Percentiles rank a stretch among this genome's conserved stretches.
Evolutionary conservation across 2,797 vertebrate species (phyloP).

Genomic region (Trematomus bernacchii): DNA sequence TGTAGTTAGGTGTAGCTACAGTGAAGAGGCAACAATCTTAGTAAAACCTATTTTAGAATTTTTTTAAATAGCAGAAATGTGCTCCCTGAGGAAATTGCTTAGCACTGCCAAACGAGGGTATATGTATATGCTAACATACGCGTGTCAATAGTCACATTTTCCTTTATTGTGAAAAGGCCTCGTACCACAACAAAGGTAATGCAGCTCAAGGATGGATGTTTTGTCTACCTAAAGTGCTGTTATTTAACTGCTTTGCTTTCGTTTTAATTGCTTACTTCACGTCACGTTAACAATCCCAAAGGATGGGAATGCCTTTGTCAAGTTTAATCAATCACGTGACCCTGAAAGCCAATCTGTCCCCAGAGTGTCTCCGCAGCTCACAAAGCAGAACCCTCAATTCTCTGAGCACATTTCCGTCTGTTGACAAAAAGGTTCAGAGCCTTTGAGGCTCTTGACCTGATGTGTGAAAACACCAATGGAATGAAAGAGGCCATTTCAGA

Average conservation of each 20-base stretch:
- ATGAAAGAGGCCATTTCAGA: slow-evolving; percentile 23
- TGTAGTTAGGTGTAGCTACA: background rate
- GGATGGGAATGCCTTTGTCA: slow-evolving; percentile 37
- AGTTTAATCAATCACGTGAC: slow-evolving; percentile 24
- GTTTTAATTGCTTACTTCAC: slow-evolving; percentile 1
- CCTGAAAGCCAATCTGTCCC: slow-evolving; percentile 30
- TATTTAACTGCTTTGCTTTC: background rate
- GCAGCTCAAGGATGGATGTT: slow-evolving; percentile 11
- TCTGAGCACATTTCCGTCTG: slow-evolving; percentile 41
- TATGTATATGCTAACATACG: too few relatives aligned
- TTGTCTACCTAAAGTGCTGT: background rate
- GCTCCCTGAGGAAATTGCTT: background rate
- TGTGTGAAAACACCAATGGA: slow-evolving; percentile 22
- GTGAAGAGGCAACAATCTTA: background rate
- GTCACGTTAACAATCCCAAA: slow-evolving; percentile 25
- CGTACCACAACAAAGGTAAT: background rate
- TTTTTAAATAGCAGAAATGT: background rate
- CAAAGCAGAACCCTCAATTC: slow-evolving; percentile 21
- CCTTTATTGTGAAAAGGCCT: too few relatives aligned
- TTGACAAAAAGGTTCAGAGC: slow-evolving; percentile 43
- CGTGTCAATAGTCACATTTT: too few relatives aligned
- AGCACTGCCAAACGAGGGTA: too few relatives aligned
- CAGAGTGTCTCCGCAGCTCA: slow-evolving; percentile 15
- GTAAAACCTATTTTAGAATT: too few relatives aligned
- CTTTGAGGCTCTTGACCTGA: slow-evolving; percentile 11